phyloP scores from a whole-genome alignment of 2,113 vertebrate genomes.

The Psittacus erithacus region DNA sequence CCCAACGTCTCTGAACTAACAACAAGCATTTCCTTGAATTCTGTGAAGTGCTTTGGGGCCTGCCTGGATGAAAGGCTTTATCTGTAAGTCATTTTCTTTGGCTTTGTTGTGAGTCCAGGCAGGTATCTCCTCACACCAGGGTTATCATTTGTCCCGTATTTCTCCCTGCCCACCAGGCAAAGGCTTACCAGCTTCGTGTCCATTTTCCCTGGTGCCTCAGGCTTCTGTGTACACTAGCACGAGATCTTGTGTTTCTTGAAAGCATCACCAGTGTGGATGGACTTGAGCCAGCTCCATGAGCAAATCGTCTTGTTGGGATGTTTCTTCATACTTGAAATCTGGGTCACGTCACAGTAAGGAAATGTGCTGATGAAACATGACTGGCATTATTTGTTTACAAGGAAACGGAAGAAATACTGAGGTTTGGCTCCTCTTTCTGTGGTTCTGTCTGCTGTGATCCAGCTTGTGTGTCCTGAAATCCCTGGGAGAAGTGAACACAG shows the following conservation, averaged over 20 bases:
- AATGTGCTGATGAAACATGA: not conserved
- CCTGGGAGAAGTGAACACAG: accelerated
- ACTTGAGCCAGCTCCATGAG: not conserved
- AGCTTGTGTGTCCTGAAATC: not conserved
- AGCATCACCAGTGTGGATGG: not conserved
- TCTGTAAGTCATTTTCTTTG: not conserved
- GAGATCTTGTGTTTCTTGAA: accelerated
- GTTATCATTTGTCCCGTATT: accelerated
- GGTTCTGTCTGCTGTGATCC: not conserved
- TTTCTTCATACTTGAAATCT: not conserved
- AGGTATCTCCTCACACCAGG: accelerated
- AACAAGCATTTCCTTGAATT: not conserved
- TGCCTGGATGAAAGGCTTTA: not conserved
- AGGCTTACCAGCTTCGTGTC: not conserved
- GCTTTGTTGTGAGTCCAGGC: not conserved
- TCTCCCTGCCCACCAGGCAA: not conserved
- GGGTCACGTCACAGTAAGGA: accelerated
- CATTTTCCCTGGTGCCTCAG: accelerated
- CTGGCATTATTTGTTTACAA: not conserved
- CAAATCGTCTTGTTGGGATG: not conserved
- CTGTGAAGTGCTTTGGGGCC: not conserved
- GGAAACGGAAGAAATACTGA: not conserved
- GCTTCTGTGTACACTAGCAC: not conserved
- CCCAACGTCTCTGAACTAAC: not conserved
- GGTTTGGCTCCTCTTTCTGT: not conserved